A percentile compares a stretch with the other conserved stretches of the same genome.
Conservation (phyloP, 2,797 vertebrate genomes). For the Danio jaintianensis region DNA sequence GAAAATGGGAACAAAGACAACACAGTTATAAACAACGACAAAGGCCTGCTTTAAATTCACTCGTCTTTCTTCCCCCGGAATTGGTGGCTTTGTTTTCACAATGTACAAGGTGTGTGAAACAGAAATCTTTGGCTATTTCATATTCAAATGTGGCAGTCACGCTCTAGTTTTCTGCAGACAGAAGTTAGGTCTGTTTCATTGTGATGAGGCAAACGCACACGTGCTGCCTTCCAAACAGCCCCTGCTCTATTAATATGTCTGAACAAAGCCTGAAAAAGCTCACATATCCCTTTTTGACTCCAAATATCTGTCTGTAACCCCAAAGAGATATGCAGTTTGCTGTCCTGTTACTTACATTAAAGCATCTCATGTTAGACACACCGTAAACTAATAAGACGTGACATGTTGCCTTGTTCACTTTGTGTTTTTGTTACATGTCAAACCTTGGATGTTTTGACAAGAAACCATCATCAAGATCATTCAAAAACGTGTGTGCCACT, state of each 20-base stretch:
- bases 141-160: slow-evolving; percentile 84
- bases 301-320: neutral
- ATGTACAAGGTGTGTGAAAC: slow-evolving; percentile 81
- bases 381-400: neutral
- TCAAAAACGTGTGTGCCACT: too few species aligned
- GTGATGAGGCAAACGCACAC: slow-evolving; percentile 39
- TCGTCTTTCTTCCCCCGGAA: slow-evolving; percentile 75
- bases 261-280: slow-evolving; percentile 13
- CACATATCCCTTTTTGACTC: neutral
- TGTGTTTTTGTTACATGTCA: neutral
- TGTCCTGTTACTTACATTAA: neutral
- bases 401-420: neutral
- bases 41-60: slow-evolving; percentile 77
- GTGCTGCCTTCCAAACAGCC: slow-evolving; percentile 10
- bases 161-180: slow-evolving; percentile 76
- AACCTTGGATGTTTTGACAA: neutral
- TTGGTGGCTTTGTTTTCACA: slow-evolving; percentile 78
- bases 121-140: slow-evolving; percentile 80
- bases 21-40: slow-evolving; percentile 80
- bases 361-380: neutral
- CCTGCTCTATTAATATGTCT: slow-evolving; percentile 29
- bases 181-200: slow-evolving; percentile 73
- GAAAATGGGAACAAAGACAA: slow-evolving; percentile 83
- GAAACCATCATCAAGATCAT: too few species aligned
- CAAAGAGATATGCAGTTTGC: neutral